Evolutionary conservation across 2,888 invertebrate species (phyloP).

Genomic region (Melitaea athalia): DNA sequence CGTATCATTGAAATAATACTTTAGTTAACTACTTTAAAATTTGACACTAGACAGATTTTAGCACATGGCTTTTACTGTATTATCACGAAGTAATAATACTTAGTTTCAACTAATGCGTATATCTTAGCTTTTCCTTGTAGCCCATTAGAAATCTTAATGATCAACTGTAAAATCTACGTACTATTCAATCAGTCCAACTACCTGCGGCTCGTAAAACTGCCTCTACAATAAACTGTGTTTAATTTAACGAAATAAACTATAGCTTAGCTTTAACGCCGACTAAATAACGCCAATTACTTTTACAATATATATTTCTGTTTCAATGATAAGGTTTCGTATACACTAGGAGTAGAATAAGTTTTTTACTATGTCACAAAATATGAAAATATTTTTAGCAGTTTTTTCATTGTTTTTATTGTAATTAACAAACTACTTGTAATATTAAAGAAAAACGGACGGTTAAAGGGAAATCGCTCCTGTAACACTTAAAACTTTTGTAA

Average conservation of each 20-base stretch:
- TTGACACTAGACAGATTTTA: no score
- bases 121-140: conserved; percentile 5
- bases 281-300: conserved; percentile 14
- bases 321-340: neutral
- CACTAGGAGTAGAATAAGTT: neutral
- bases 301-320: conserved; percentile 6
- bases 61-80: no score
- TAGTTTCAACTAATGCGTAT: conserved; percentile 1
- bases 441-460: no score
- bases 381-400: neutral
- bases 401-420: no score
- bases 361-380: neutral
- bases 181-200: conserved; percentile 14
- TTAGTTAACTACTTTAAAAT: no score
- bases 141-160: conserved; percentile 14
- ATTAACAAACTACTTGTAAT: no score
- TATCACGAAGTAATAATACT: neutral
- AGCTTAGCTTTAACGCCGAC: conserved; percentile 13
- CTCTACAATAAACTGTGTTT: conserved; percentile 23
- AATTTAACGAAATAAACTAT: conserved; percentile 24
- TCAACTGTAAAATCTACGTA: conserved; percentile 5
- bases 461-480: no score
- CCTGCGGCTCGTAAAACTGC: conserved; percentile 17
- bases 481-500: no score
- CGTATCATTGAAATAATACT: no score